phyloP scores from a whole-genome alignment of 2,888 invertebrate species.

The Diarsia dahlii region DNA sequence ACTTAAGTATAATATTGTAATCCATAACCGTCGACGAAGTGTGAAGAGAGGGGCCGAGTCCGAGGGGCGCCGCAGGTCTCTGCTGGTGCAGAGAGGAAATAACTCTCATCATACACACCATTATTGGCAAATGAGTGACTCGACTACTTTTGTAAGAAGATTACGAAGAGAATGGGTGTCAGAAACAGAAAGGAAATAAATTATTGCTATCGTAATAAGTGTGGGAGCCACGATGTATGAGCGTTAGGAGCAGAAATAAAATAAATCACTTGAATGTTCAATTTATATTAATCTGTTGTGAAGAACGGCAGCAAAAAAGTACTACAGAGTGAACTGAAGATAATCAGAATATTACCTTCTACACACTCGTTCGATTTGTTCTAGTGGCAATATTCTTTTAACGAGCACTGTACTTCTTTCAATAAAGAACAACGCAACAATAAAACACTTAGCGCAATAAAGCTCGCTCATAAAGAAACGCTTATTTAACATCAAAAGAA shows the following conservation, averaged over 20 bases:
- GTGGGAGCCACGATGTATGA: background rate
- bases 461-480: slow-evolving; percentile 43
- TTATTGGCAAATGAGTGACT: slow-evolving; percentile 61
- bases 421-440: slow-evolving; percentile 3
- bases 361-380: background rate
- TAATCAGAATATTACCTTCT: background rate
- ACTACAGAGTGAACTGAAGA: background rate
- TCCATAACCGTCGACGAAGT: slow-evolving; percentile 54
- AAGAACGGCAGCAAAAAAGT: background rate
- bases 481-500: slow-evolving; percentile 58
- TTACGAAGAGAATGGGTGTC: slow-evolving; percentile 42
- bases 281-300: slow-evolving; percentile 5
- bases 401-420: background rate
- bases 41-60: slow-evolving; percentile 37
- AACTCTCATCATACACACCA: slow-evolving; percentile 48
- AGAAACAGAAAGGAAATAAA: slow-evolving; percentile 37
- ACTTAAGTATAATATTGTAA: slow-evolving; percentile 44
- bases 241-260: background rate
- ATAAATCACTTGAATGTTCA: slow-evolving; percentile 6
- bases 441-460: slow-evolving; percentile 21
- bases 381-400: background rate
- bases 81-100: slow-evolving; percentile 24
- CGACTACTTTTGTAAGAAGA: slow-evolving; percentile 45
- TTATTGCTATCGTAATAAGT: slow-evolving; percentile 26
- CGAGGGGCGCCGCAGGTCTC: slow-evolving; percentile 16